Percentiles rank a stretch among this genome's conserved stretches.
These are phyloP conservation scores for Diaprepes abbreviatus DNA, from an alignment of 2,888 invertebrate species.

Conservation along the genomic window DNA sequence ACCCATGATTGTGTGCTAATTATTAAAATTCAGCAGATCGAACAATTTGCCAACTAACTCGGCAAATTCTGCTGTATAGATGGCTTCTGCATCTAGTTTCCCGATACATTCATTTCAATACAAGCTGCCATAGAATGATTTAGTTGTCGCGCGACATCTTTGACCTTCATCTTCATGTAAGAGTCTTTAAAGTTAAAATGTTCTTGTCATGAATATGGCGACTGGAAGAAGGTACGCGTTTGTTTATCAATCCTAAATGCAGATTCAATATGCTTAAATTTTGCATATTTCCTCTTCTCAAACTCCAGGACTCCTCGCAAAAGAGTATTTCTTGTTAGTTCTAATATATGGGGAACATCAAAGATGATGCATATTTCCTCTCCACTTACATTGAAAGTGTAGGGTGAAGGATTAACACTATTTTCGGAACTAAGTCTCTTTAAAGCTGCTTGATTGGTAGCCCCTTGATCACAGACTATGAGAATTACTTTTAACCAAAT, in stretches of 20 bases:
- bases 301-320: background rate
- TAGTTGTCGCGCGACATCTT: slow-evolving; percentile 39
- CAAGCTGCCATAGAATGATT: slow-evolving; percentile 38
- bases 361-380: no score
- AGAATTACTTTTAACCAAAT: slow-evolving; percentile 2
- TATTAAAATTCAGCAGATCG: no score
- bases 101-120: slow-evolving; percentile 31
- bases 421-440: background rate
- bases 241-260: background rate
- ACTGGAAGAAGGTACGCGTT: background rate
- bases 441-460: slow-evolving; percentile 4
- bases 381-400: no score
- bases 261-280: slow-evolving; percentile 9
- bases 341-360: no score
- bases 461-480: background rate
- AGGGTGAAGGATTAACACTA: background rate
- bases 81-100: no score
- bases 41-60: no score
- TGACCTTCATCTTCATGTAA: slow-evolving; percentile 20
- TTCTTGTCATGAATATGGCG: slow-evolving; percentile 9
- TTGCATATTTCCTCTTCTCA: slow-evolving; percentile 11
- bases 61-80: no score
- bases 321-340: no score
- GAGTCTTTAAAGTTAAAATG: no score
- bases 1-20: no score